Conservation (phyloP, 2,888 invertebrate genomes). For the Tinea semifulvella region DNA sequence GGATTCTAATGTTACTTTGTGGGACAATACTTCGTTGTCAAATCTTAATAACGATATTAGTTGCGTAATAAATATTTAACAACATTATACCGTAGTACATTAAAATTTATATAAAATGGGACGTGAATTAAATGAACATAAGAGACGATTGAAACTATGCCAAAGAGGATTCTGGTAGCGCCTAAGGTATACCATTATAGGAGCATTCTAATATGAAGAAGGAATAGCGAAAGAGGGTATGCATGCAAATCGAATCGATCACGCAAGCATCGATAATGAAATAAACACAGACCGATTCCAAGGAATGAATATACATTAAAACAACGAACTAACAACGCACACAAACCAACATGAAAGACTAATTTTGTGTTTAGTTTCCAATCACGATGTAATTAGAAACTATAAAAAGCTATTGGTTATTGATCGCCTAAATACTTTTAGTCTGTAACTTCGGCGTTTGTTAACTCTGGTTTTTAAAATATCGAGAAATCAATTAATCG, state of each 20-base stretch:
- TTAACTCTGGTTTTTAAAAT: no score
- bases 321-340: conserved; percentile 4
- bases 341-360: background rate
- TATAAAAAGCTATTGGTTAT: background rate
- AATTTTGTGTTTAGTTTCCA: conserved; percentile 2
- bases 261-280: conserved; percentile 12
- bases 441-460: background rate
- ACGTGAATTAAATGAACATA: no score
- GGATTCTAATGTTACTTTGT: background rate
- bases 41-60: no score
- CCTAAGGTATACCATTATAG: conserved; percentile 3
- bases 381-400: conserved; percentile 9
- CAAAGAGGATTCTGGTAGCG: background rate
- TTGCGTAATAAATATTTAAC: no score
- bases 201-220: conserved; percentile 6
- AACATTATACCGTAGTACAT: no score
- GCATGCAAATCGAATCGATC: conserved; percentile 14
- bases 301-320: background rate
- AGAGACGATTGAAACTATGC: no score
- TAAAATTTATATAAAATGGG: no score
- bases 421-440: background rate
- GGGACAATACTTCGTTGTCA: no score
- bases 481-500: no score
- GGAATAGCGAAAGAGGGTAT: conserved; percentile 2
- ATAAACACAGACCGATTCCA: conserved; percentile 10